Evolutionary conservation across 1,140 invertebrate genomes (phyloP).

Genomic region (Anastrepha obliqua): DNA sequence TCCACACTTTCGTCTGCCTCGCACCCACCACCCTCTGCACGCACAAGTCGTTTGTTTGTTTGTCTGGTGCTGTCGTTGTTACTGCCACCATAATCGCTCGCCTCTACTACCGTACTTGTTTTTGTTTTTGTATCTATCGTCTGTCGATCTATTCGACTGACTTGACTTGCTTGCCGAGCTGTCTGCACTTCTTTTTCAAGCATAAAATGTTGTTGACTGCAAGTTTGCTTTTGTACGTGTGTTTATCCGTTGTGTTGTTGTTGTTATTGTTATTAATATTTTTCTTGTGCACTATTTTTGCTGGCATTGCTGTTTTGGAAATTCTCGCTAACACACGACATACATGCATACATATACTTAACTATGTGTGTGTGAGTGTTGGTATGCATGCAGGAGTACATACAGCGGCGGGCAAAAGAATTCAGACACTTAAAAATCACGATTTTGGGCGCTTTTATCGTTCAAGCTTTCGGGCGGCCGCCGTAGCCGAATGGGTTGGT

Average conservation of each 20-base stretch:
- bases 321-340: neutral
- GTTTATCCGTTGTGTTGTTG: neutral
- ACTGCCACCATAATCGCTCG: neutral
- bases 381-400: neutral
- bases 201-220: conserved; percentile 39
- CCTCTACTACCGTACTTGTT: neutral
- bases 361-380: neutral
- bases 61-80: neutral
- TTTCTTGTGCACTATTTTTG: neutral
- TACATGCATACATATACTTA: neutral
- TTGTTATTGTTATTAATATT: neutral
- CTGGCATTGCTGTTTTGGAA: conserved; percentile 7
- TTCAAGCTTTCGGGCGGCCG: no score
- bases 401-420: neutral
- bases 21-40: neutral
- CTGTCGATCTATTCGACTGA: conserved; percentile 28
- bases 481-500: no score
- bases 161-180: conserved; percentile 22
- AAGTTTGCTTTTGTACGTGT: neutral
- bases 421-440: neutral
- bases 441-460: no score
- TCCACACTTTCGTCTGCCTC: conserved; percentile 5
- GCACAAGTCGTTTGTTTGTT: neutral
- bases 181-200: conserved; percentile 9
- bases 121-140: neutral